Evolutionary conservation across 2,113 vertebrate genomes (phyloP), one percentile per base, ranked within the genome.

Genomic region (Hassar affinis): DNA sequence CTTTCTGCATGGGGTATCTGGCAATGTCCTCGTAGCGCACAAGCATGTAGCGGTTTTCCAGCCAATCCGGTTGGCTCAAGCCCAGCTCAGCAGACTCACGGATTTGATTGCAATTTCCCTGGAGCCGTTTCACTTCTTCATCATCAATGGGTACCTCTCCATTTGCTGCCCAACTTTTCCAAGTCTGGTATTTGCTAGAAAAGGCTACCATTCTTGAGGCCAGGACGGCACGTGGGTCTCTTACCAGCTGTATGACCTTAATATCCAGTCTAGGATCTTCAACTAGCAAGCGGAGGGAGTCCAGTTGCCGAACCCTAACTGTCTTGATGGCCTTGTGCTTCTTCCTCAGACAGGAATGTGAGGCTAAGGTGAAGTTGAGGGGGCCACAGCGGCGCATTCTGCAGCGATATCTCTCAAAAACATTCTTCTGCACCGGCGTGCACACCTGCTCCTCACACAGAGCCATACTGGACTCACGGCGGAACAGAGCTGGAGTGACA

Each of bases 1-100:
- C 97, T 87, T 96, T 97, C 90, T 92, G 93, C 92, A 99, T 94
- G 0, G 98, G 98, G 0, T 93, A 92, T 82, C 89, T 94, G 0
- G 98, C 96, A 75, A 99, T 96, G 69, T 99, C 98, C 92, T 99
- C 98, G 0, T 99, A 98, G 59, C 98, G 97, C 18, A 98, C 96
- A 80, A 99, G 91, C 97, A 98, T 95, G 92, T 98, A 99, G 42
- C 95, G 96, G 1, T 92, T 94, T 69, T 88, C 93, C 85, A 99
- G 93, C 98, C 98, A 99, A 38, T 78, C 54, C 0, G 97, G 98
- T 87, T 90, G 95, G 45, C 89, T 93, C 87, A 98, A 91, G 74
- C 97, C 98, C 89, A 97, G 88, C 90, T 98, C 96, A 0, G 97
- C 98, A 0, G 97, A 97, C 71, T 91, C 86, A 0, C 96, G 94